These are phyloP conservation scores for Mallotus villosus DNA, from an alignment of 2,797 vertebrate species.

Conservation along the genomic window DNA sequence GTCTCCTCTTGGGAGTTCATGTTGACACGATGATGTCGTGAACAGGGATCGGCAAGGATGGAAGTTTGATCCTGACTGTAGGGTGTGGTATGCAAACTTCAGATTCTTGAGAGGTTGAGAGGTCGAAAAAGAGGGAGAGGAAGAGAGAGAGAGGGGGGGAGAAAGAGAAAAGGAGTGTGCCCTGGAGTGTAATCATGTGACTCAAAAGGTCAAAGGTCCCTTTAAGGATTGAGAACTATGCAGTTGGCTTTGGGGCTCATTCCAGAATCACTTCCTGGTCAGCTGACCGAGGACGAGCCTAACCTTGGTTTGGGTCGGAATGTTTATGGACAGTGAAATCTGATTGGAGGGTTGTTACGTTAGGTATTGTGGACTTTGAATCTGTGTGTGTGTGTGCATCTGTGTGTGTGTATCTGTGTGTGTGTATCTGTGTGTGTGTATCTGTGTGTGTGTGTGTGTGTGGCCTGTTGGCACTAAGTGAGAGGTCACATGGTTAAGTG, in stretches of 20 bases:
- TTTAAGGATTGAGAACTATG: not conserved
- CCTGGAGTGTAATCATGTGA: not conserved
- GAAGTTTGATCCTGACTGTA: slow-evolving; percentile 42
- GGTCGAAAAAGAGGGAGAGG: too few relatives aligned
- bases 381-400: slow-evolving; percentile 5
- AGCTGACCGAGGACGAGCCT: not conserved
- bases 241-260: not conserved
- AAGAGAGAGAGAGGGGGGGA: not conserved
- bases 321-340: slow-evolving; percentile 14
- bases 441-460: slow-evolving; percentile 8
- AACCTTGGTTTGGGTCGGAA: not conserved
- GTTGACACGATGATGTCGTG: slow-evolving; percentile 9
- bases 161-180: not conserved
- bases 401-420: not conserved
- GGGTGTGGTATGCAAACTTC: slow-evolving; percentile 41
- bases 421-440: slow-evolving; percentile 10
- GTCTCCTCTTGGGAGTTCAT: slow-evolving; percentile 4
- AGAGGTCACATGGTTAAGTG: slow-evolving; percentile 53
- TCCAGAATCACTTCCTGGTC: not conserved
- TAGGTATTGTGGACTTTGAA: slow-evolving; percentile 28
- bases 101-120: not conserved
- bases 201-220: slow-evolving; percentile 25
- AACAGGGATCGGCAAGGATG: slow-evolving; percentile 46
- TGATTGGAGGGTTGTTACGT: slow-evolving; percentile 3
- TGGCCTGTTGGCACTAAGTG: slow-evolving; percentile 29